phyloP scores from a whole-genome alignment of 2,888 invertebrate genomes.

The Chalcis sispes region DNA sequence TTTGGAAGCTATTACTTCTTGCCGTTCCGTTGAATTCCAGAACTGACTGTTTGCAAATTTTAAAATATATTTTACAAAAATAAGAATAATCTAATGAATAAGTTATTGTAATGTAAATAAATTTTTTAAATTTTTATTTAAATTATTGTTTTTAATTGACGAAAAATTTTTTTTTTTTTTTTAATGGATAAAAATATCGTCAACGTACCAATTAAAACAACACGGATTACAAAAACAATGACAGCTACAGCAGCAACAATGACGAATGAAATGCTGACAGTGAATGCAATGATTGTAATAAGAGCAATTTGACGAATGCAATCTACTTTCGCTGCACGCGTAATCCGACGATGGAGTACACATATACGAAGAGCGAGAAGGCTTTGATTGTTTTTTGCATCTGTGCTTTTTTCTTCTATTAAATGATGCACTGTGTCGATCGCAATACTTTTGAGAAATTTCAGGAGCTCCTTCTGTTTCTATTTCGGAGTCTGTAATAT shows the following conservation, averaged over 20 bases:
- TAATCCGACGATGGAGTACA: not conserved
- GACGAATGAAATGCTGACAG: slow-evolving; percentile 6
- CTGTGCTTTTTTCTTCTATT: slow-evolving; percentile 14
- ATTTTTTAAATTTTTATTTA: slow-evolving; percentile 1
- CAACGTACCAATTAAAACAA: slow-evolving; percentile 20
- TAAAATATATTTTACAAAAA: too few species aligned
- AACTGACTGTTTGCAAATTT: too few species aligned
- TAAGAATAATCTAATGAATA: too few species aligned
- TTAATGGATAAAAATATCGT: too few species aligned
- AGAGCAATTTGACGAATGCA: slow-evolving; percentile 5
- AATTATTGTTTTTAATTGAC: not conserved
- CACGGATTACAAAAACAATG: slow-evolving; percentile 30
- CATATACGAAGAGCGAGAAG: not conserved
- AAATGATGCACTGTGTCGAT: too few species aligned
- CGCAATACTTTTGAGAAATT: too few species aligned
- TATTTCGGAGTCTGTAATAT: too few species aligned
- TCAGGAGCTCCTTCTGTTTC: too few species aligned
- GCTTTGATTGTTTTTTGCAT: slow-evolving; percentile 16
- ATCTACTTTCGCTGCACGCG: not conserved
- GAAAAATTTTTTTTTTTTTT: too few species aligned
- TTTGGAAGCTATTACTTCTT: not conserved
- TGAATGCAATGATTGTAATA: slow-evolving; percentile 21
- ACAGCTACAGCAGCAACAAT: slow-evolving; percentile 33
- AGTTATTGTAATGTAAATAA: too few species aligned
- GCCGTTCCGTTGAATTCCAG: not conserved